These are phyloP conservation scores for Pyrochroa serraticornis DNA, from an alignment of 2,888 invertebrate genomes.

Conservation along the genomic window DNA sequence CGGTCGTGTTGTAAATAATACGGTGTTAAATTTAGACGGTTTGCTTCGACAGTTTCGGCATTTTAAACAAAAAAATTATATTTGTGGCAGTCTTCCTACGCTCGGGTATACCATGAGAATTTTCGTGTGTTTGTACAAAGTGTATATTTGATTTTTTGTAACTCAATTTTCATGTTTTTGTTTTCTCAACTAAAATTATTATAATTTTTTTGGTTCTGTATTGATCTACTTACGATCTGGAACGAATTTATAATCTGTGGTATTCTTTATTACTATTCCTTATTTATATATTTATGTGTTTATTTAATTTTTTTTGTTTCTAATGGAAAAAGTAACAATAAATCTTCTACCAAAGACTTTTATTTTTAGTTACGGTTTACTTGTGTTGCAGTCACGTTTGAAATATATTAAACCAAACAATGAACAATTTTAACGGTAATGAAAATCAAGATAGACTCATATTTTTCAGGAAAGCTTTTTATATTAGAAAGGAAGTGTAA, in stretches of 20 bases:
- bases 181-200: conserved; percentile 9
- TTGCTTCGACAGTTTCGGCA: neutral
- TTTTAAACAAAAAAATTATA: neutral
- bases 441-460: conserved; percentile 16
- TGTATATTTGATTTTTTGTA: conserved; percentile 21
- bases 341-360: conserved; percentile 27
- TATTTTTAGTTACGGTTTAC: conserved; percentile 8
- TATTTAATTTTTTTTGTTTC: conserved; percentile 23
- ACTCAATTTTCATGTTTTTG: conserved; percentile 5
- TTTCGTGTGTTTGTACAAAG: conserved; percentile 22
- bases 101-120: conserved; percentile 16
- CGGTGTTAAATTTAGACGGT: neutral
- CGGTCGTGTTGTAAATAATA: conserved; percentile 18
- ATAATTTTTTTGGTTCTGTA: neutral
- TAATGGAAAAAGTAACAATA: conserved; percentile 10
- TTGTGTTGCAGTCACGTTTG: no score
- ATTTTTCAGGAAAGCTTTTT: conserved; percentile 33
- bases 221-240: conserved; percentile 17
- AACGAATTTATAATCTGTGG: conserved; percentile 19
- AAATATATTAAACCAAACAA: neutral
- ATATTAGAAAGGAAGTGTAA: conserved; percentile 28
- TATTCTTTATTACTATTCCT: conserved; percentile 13
- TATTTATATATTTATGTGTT: conserved; percentile 26
- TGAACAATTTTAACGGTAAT: conserved; percentile 13
- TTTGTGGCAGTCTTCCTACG: conserved; percentile 27